Evolutionary conservation across 2,797 vertebrate species (phyloP).

Genomic region (Coilia nasus): DNA sequence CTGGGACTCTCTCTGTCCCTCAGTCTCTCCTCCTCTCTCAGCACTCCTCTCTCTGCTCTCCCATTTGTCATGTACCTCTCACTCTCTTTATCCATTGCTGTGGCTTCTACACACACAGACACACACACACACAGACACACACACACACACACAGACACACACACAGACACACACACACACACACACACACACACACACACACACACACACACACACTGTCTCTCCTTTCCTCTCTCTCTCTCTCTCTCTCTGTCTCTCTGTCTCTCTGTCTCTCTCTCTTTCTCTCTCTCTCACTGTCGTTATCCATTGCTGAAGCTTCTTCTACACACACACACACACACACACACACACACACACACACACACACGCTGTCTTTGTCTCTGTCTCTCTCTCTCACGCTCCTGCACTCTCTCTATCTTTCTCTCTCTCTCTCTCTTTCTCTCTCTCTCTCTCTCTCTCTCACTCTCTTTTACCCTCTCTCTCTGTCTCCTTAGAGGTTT

Average conservation of each 20-base stretch:
- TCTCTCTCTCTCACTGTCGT: too few relatives aligned
- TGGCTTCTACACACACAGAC: conserved; percentile 41
- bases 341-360: too few relatives aligned
- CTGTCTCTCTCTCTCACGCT: background rate
- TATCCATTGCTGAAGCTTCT: too few relatives aligned
- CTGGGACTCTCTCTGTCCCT: background rate
- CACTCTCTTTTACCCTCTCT: conserved; percentile 26
- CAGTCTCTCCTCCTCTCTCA: background rate
- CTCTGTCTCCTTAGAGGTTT: conserved; percentile 31
- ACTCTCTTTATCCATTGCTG: conserved; percentile 37
- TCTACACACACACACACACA: too few relatives aligned
- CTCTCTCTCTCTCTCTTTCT: background rate
- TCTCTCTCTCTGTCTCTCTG: too few relatives aligned
- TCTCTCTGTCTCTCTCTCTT: too few relatives aligned
- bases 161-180: too few relatives aligned
- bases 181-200: conserved; percentile 28
- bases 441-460: background rate
- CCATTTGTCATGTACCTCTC: conserved; percentile 28
- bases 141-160: conserved; percentile 14
- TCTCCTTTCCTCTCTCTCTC: conserved; percentile 36
- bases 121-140: conserved; percentile 41
- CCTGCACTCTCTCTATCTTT: conserved; percentile 29
- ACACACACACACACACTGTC: conserved; percentile 42
- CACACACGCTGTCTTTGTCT: too few relatives aligned
- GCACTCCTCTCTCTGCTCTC: background rate